phyloP scores from a whole-genome alignment of 2,888 invertebrate genomes.

The Osmoderma eremita region DNA sequence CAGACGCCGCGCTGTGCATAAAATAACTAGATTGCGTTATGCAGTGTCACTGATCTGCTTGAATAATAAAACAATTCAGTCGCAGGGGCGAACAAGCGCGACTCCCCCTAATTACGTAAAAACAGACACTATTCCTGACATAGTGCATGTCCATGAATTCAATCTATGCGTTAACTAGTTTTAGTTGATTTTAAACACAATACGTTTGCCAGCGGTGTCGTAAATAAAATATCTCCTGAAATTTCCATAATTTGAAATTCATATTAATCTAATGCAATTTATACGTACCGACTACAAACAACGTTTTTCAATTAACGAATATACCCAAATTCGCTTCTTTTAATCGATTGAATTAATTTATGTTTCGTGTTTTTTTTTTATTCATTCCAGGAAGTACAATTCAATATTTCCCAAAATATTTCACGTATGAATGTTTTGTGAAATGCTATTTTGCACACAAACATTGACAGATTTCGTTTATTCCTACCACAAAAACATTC shows the following conservation, averaged over 20 bases:
- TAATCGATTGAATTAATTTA: conserved; percentile 11
- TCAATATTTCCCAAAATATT: neutral
- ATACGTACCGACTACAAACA: conserved; percentile 14
- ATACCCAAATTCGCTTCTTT: neutral
- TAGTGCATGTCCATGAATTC: conserved; percentile 39
- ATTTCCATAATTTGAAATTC: conserved; percentile 23
- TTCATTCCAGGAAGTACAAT: neutral
- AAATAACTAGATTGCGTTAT: conserved; percentile 43
- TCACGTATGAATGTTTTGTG: too few relatives aligned
- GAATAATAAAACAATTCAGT: conserved; percentile 43
- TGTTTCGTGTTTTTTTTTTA: conserved; percentile 2
- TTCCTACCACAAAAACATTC: too few relatives aligned
- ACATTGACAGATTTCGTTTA: too few relatives aligned
- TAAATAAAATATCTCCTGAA: conserved; percentile 19
- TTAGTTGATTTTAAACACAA: conserved; percentile 38
- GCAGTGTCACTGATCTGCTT: conserved; percentile 43
- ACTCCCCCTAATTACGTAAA: conserved; percentile 40
- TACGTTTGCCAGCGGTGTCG: conserved; percentile 24
- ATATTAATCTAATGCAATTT: conserved; percentile 27
- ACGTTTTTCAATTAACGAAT: conserved; percentile 19
- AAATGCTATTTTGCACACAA: too few relatives aligned
- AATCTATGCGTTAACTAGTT: conserved; percentile 41
- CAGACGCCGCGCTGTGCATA: conserved; percentile 13
- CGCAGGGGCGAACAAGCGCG: conserved; percentile 30
- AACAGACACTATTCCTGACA: conserved; percentile 38